Evolutionary conservation across 2,797 vertebrate genomes (phyloP).

Genomic region (Garrulus glandarius): DNA sequence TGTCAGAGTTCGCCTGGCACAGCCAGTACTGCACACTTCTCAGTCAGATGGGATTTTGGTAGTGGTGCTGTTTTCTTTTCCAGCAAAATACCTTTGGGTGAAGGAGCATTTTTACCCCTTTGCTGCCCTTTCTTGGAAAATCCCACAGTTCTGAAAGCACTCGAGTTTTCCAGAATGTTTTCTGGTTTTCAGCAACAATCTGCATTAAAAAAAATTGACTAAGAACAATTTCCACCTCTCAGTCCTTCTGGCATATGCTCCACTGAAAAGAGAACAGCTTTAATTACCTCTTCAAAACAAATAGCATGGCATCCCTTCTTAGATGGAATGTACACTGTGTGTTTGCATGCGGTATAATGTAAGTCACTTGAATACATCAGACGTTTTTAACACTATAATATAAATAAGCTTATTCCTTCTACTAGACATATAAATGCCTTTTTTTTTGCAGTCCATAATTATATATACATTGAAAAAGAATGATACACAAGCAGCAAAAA

Average conservation of each 20-base stretch:
- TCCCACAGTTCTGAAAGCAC: neutral
- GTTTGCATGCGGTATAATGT: constrained; percentile 41
- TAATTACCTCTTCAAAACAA: neutral
- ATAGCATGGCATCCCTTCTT: constrained; percentile 36
- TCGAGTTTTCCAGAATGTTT: neutral
- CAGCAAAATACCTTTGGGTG: neutral
- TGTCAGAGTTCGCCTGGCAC: neutral
- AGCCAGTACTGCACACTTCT: neutral
- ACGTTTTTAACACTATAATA: constrained; percentile 58
- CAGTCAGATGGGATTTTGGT: neutral
- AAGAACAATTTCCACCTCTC: neutral
- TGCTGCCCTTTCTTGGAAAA: neutral
- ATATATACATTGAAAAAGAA: constrained; percentile 76
- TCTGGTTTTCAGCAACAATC: neutral
- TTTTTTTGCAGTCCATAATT: constrained; percentile 67
- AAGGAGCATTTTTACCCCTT: neutral
- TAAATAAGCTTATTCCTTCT: constrained; percentile 80
- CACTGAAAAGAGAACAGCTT: neutral
- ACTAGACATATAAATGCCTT: constrained; percentile 71
- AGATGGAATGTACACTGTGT: constrained; percentile 62
- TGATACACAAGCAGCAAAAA: constrained; percentile 70
- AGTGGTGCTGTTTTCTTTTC: neutral
- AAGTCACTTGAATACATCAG: constrained; percentile 63
- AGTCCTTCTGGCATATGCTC: neutral
- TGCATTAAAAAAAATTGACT: neutral